Evolutionary conservation across 2,113 vertebrate species (phyloP).

Genomic region (Melanerpes formicivorus): DNA sequence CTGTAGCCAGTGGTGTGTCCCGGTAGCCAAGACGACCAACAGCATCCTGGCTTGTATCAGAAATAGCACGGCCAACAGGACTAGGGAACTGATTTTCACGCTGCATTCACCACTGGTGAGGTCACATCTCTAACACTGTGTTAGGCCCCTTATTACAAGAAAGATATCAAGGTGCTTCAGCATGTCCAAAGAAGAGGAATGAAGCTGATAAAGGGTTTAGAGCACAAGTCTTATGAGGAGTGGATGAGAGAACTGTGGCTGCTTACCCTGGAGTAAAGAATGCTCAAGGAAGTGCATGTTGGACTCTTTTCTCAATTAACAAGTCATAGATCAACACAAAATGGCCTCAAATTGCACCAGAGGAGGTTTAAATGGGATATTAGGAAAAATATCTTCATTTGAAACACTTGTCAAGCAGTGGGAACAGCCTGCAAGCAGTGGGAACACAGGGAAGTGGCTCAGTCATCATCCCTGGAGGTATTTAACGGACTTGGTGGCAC

Average conservation of each 20-base stretch:
- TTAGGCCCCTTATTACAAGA: not conserved
- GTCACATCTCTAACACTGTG: not conserved
- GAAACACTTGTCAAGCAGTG: not conserved
- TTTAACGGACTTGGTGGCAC: no score
- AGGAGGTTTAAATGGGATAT: not conserved
- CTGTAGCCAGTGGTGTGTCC: no score
- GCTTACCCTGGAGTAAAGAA: not conserved
- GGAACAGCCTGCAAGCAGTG: not conserved
- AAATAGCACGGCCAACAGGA: not conserved
- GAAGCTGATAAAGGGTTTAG: not conserved
- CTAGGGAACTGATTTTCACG: accelerated
- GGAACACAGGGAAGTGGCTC: not conserved
- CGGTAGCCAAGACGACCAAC: not conserved
- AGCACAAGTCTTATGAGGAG: not conserved
- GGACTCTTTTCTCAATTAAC: not conserved
- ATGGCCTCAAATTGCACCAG: accelerated
- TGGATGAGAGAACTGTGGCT: not conserved
- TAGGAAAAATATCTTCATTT: accelerated
- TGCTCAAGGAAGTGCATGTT: not conserved
- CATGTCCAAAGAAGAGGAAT: not conserved
- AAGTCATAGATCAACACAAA: accelerated
- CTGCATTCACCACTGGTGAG: not conserved
- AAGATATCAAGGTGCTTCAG: no score
- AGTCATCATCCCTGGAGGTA: no score
- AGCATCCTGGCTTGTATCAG: not conserved